These are phyloP conservation scores for Dasysyrphus tricinctus DNA, from an alignment of 2,888 invertebrate genomes.

Conservation along the genomic window DNA sequence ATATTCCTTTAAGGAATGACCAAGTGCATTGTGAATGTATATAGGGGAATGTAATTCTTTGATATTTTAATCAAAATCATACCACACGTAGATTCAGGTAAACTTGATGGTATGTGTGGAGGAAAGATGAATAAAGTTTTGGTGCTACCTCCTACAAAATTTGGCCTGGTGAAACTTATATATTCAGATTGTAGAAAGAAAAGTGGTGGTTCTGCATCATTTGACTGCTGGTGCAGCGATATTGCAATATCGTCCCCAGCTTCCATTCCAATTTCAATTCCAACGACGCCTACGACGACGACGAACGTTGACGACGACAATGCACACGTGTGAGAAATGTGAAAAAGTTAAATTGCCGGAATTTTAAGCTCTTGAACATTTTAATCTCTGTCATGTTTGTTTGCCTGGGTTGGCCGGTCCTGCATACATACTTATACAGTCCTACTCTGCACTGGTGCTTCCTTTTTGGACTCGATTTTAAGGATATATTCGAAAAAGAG, in stretches of 20 bases:
- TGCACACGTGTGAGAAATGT: slow-evolving; percentile 72
- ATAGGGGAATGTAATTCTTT: slow-evolving; percentile 55
- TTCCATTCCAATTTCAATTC: slow-evolving; percentile 12
- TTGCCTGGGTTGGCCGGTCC: slow-evolving; percentile 48
- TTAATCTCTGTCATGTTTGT: slow-evolving; percentile 73
- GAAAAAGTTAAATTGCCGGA: slow-evolving; percentile 74
- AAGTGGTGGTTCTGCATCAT: slow-evolving; percentile 67
- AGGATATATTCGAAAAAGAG: background rate
- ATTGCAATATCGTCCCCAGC: slow-evolving; percentile 54
- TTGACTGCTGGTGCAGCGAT: slow-evolving; percentile 70
- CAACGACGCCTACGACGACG: background rate
- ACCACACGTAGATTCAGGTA: slow-evolving; percentile 11
- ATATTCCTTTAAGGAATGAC: slow-evolving; percentile 25
- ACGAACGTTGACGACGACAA: slow-evolving; percentile 13
- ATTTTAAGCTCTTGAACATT: slow-evolving; percentile 74
- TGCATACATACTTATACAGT: background rate
- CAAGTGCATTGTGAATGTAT: slow-evolving; percentile 8
- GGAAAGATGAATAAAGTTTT: slow-evolving; percentile 3
- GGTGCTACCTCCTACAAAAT: background rate
- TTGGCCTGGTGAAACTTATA: slow-evolving; percentile 26
- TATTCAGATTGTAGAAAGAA: slow-evolving; percentile 5
- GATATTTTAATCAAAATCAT: slow-evolving; percentile 71
- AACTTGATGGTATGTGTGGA: background rate
- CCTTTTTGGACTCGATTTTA: slow-evolving; percentile 5
- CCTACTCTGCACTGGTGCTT: slow-evolving; percentile 11